Conservation (phyloP, 1,140 invertebrate species). For the Sesamia nonagrioides region DNA sequence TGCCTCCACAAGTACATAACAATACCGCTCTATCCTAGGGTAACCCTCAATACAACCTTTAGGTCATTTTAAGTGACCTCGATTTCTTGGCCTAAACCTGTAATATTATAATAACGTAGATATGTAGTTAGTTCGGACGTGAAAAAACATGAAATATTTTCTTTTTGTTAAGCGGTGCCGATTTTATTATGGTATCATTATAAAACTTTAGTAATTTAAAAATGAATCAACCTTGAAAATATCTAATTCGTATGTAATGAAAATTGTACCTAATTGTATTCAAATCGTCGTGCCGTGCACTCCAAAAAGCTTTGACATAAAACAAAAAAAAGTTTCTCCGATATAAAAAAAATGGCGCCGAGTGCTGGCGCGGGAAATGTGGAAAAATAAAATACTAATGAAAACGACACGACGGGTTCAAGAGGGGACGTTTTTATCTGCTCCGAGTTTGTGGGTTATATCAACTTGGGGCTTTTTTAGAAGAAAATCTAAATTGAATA, state of each 20-base stretch:
- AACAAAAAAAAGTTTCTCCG: conserved; percentile 22
- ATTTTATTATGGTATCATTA: too few relatives aligned
- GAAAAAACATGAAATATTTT: too few relatives aligned
- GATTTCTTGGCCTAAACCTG: too few relatives aligned
- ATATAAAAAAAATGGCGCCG: conserved; percentile 26
- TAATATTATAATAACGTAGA: too few relatives aligned
- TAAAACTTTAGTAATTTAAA: neutral
- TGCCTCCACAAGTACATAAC: too few relatives aligned
- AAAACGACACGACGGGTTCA: conserved; percentile 33
- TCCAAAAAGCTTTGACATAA: conserved; percentile 1
- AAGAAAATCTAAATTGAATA: neutral
- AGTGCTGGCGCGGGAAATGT: conserved; percentile 25
- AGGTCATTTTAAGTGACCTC: too few relatives aligned
- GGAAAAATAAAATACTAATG: conserved; percentile 44
- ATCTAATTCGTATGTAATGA: neutral
- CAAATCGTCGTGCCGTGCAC: neutral
- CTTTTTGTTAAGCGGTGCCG: too few relatives aligned
- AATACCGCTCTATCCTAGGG: too few relatives aligned
- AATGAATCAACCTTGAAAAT: neutral
- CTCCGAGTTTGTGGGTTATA: conserved; percentile 14
- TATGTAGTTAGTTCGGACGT: too few relatives aligned
- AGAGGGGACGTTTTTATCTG: conserved; percentile 25
- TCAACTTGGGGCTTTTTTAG: conserved; percentile 3
- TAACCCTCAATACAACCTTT: too few relatives aligned
- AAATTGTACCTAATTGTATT: neutral